A percentile compares a stretch with the other conserved stretches of the same genome.
phyloP scores from a whole-genome alignment of 2,797 vertebrate genomes.

The Thamnophis elegans region DNA sequence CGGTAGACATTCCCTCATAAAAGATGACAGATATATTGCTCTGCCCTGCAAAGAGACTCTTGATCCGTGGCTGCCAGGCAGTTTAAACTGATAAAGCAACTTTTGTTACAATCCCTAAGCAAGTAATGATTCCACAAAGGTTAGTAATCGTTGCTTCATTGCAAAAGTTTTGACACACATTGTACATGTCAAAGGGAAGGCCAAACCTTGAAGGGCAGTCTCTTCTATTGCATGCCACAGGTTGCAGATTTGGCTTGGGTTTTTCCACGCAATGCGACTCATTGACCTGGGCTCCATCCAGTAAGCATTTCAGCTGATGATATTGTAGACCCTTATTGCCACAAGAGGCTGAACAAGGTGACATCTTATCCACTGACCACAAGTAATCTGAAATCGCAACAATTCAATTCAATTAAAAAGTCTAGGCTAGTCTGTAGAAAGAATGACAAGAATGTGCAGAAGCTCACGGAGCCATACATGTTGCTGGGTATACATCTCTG shows the following conservation, averaged over 20 bases:
- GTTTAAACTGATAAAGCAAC: background rate
- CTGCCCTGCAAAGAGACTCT: background rate
- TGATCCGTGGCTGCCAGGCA: background rate
- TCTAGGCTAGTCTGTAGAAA: background rate
- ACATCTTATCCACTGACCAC: constrained; percentile 70
- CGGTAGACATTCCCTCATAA: background rate
- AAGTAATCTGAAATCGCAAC: constrained; percentile 67
- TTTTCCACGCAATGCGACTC: constrained; percentile 72
- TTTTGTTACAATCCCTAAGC: background rate
- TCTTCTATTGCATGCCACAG: constrained; percentile 79
- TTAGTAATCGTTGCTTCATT: background rate
- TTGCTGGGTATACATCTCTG: background rate
- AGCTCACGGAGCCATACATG: background rate
- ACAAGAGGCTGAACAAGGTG: constrained; percentile 74
- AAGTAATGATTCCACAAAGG: background rate
- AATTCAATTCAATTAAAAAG: background rate
- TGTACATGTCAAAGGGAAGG: background rate
- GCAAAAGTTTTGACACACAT: background rate
- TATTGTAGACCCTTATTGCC: constrained; percentile 75
- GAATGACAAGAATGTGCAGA: background rate
- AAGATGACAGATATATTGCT: background rate
- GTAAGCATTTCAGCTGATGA: constrained; percentile 76
- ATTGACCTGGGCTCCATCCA: constrained; percentile 67
- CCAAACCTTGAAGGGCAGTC: constrained; percentile 84
- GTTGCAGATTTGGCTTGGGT: constrained; percentile 70